Conservation (phyloP, 2,888 invertebrate genomes). For the Polia nebulosa region DNA sequence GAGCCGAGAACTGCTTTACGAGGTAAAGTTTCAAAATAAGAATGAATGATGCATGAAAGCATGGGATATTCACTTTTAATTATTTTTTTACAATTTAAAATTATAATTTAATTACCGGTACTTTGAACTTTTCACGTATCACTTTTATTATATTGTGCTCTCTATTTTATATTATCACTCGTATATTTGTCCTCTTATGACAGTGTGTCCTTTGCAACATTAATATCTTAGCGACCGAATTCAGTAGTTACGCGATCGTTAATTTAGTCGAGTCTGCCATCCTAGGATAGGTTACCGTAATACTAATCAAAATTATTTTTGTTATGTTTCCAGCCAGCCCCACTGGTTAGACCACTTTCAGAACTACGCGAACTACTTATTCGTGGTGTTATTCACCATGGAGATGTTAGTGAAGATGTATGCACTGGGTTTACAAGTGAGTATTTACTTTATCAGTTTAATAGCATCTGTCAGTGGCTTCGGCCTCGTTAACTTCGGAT, state of each 20-base stretch:
- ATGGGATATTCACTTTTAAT: background rate
- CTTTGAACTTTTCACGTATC: background rate
- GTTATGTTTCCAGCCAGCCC: slow-evolving; percentile 92
- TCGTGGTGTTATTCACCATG: slow-evolving; percentile 99
- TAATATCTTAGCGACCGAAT: too few relatives aligned
- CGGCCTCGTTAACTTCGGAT: too few relatives aligned
- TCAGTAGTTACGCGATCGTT: too few relatives aligned
- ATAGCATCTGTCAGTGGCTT: too few relatives aligned
- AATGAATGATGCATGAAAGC: slow-evolving; percentile 4
- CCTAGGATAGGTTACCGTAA: background rate
- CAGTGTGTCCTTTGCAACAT: too few relatives aligned
- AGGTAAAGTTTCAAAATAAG: background rate
- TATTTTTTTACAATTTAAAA: background rate
- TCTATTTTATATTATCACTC: too few relatives aligned
- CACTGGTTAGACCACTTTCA: slow-evolving; percentile 98
- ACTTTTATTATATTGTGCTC: too few relatives aligned
- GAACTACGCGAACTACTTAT: slow-evolving; percentile 98
- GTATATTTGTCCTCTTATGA: too few relatives aligned
- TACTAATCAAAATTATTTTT: background rate
- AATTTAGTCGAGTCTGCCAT: too few relatives aligned
- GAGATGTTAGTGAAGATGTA: slow-evolving; percentile 99
- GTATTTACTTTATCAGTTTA: slow-evolving; percentile 45
- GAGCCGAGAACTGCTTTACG: background rate
- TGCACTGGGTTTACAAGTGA: slow-evolving; percentile 98
- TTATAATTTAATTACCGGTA: background rate